phyloP scores from a whole-genome alignment of 2,113 vertebrate species.

The Odocoileus hemionus region DNA sequence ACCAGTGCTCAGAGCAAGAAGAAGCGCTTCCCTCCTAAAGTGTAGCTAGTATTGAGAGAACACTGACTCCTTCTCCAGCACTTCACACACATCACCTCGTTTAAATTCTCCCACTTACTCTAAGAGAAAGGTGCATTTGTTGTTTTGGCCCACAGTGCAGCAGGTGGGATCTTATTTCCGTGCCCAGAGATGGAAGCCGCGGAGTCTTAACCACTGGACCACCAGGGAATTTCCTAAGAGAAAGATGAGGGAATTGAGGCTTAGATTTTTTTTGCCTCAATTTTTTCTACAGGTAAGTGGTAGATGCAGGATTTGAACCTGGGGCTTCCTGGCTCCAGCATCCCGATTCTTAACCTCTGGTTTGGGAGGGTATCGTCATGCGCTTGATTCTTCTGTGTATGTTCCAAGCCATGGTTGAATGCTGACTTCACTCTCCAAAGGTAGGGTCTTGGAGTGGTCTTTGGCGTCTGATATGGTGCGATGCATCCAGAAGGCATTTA shows the following conservation, averaged over 20 bases:
- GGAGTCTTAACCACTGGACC: background rate
- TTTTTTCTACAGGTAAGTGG: background rate
- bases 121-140: background rate
- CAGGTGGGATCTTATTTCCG: background rate
- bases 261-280: background rate
- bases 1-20: background rate
- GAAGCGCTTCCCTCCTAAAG: background rate
- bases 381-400: background rate
- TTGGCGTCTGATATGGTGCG: background rate
- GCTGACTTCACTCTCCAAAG: background rate
- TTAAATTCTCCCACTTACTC: background rate
- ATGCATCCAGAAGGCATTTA: background rate
- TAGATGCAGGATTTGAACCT: background rate
- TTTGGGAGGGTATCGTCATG: accelerated
- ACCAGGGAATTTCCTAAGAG: background rate
- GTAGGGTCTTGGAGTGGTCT: background rate
- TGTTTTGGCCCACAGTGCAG: background rate
- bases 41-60: background rate
- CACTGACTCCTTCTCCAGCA: background rate
- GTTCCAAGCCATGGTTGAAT: background rate
- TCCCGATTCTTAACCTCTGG: background rate
- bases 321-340: background rate
- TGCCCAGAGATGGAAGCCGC: background rate
- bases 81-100: background rate
- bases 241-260: background rate